phyloP scores from a whole-genome alignment of 2,888 invertebrate species.

The Mythimna impura region DNA sequence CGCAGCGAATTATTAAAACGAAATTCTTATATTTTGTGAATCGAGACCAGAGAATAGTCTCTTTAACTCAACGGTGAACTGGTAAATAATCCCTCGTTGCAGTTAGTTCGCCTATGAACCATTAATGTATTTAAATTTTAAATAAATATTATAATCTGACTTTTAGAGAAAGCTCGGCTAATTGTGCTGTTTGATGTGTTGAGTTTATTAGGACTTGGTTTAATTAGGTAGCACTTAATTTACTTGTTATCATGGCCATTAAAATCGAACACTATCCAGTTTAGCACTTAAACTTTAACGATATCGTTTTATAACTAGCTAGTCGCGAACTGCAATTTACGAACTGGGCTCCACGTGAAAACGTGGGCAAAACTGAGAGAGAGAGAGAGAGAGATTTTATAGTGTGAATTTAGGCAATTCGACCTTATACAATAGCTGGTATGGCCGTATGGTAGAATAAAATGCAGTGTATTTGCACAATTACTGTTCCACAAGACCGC shows the following conservation, averaged over 20 bases:
- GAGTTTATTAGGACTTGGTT: background rate
- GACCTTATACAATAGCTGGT: too few relatives aligned
- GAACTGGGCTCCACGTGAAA: background rate
- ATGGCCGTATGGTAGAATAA: too few relatives aligned
- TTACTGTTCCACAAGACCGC: background rate
- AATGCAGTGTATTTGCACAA: too few relatives aligned
- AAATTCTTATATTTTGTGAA: background rate
- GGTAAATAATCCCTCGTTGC: too few relatives aligned
- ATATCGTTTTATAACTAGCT: constrained; percentile 4
- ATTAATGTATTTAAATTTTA: too few relatives aligned
- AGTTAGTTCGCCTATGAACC: too few relatives aligned
- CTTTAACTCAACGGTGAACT: too few relatives aligned
- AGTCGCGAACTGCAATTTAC: background rate
- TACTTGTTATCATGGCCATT: background rate
- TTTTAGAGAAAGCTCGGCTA: background rate
- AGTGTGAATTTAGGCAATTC: too few relatives aligned
- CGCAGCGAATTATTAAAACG: background rate
- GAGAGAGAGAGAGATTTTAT: too few relatives aligned
- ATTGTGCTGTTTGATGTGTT: background rate
- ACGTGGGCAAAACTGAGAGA: too few relatives aligned
- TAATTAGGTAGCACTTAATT: background rate
- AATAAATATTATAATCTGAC: background rate
- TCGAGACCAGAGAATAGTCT: too few relatives aligned
- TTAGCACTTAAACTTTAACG: background rate
- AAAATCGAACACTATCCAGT: background rate